Conservation (phyloP, 2,113 vertebrate species). For the Chaetops frenatus region DNA sequence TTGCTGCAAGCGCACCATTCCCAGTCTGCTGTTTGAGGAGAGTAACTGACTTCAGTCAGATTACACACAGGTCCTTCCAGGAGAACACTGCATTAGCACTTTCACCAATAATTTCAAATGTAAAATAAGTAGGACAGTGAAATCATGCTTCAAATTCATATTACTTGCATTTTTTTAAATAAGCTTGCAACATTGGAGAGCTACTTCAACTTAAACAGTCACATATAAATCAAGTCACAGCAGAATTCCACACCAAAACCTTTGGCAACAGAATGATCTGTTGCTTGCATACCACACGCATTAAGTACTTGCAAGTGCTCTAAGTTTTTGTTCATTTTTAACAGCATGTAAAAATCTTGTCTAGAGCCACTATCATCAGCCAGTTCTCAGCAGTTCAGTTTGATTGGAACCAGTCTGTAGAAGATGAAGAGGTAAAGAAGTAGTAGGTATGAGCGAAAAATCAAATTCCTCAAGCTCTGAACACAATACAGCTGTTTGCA, state of each 20-base stretch:
- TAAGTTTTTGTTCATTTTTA: not conserved
- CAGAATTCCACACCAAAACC: not conserved
- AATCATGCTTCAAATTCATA: not conserved
- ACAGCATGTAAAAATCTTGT: not conserved
- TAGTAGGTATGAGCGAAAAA: not conserved
- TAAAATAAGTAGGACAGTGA: not conserved
- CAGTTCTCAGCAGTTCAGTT: not conserved
- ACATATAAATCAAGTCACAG: slow-evolving; percentile 4
- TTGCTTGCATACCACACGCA: not conserved
- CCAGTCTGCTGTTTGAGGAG: not conserved
- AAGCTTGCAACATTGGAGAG: not conserved
- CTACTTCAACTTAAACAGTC: not conserved
- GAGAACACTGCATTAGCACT: not conserved
- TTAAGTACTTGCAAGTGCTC: not conserved
- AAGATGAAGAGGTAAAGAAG: not conserved
- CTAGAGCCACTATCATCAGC: not conserved
- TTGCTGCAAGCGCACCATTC: not conserved
- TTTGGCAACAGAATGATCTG: not conserved
- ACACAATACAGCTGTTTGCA: not conserved
- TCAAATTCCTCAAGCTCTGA: not conserved
- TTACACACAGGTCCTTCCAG: not conserved
- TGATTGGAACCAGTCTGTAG: not conserved
- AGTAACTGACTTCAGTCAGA: not conserved
- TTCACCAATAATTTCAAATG: not conserved
- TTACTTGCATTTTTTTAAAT: not conserved